These are phyloP conservation scores for Sceloporus tristichus DNA, from an alignment of 2,113 vertebrate genomes.

Conservation along the genomic window DNA sequence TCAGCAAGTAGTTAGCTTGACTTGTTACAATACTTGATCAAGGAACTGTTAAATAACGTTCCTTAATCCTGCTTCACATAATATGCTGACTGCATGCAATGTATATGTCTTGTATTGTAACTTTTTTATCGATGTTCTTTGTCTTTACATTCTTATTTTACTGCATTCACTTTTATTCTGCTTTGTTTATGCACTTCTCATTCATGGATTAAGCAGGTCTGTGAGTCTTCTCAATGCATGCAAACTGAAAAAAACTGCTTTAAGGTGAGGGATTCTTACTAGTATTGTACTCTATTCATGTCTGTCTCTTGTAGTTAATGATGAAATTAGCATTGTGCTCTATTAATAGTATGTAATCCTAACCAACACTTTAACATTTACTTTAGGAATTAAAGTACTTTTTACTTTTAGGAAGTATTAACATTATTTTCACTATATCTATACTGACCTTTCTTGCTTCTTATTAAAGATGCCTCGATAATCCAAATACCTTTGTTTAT, in stretches of 20 bases:
- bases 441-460: slow-evolving; percentile 43
- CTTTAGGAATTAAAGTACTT: background rate
- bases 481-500: background rate
- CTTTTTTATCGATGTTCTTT: slow-evolving; percentile 54
- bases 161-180: slow-evolving; percentile 62
- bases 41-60: slow-evolving; percentile 44
- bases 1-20: slow-evolving; percentile 59
- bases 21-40: slow-evolving; percentile 55
- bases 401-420: background rate
- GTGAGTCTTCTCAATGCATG: slow-evolving; percentile 79
- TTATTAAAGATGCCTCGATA: background rate
- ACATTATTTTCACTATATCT: slow-evolving; percentile 19
- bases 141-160: slow-evolving; percentile 44
- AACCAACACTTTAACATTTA: slow-evolving; percentile 17
- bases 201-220: slow-evolving; percentile 74
- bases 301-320: slow-evolving; percentile 24
- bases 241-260: slow-evolving; percentile 78
- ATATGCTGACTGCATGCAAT: slow-evolving; percentile 47
- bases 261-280: slow-evolving; percentile 79
- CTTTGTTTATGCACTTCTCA: slow-evolving; percentile 74
- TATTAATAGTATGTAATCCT: background rate
- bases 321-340: slow-evolving; percentile 28
- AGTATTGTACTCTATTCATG: slow-evolving; percentile 28
- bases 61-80: slow-evolving; percentile 52
- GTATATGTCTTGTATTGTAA: slow-evolving; percentile 57